Evolutionary conservation across 2,113 vertebrate species (phyloP).

Genomic region (Felis chaus): DNA sequence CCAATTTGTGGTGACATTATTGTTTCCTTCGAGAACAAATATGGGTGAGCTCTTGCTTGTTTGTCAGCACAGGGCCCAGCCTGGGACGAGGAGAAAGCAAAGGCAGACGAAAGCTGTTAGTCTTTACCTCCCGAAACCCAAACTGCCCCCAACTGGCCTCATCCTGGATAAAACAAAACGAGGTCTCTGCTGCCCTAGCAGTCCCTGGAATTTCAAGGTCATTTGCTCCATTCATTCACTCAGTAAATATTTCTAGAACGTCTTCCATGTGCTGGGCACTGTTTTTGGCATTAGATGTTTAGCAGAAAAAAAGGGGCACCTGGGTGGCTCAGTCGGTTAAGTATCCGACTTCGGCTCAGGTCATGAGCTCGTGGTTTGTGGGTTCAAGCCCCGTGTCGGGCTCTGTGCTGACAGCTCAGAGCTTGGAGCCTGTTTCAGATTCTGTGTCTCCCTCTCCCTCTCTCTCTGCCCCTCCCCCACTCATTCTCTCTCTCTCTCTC

Average conservation of each 20-base stretch:
- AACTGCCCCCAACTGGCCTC: too few species aligned
- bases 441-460: too few species aligned
- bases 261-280: background rate
- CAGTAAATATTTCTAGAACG: background rate
- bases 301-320: background rate
- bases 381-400: too few species aligned
- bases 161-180: background rate
- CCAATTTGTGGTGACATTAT: background rate
- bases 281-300: background rate
- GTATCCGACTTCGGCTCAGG: too few species aligned
- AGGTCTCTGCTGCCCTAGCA: background rate
- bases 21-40: background rate
- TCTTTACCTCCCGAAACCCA: background rate
- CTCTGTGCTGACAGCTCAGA: too few species aligned
- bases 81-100: background rate
- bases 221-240: background rate
- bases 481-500: too few species aligned
- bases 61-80: background rate
- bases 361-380: too few species aligned
- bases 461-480: too few species aligned
- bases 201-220: background rate
- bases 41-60: background rate
- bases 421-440: too few species aligned
- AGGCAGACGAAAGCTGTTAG: background rate
- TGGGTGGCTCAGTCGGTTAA: too few species aligned